A percentile compares a stretch with the other conserved stretches of the same genome.
Conservation (phyloP, 2,797 vertebrate genomes). For the Anabas testudineus region DNA sequence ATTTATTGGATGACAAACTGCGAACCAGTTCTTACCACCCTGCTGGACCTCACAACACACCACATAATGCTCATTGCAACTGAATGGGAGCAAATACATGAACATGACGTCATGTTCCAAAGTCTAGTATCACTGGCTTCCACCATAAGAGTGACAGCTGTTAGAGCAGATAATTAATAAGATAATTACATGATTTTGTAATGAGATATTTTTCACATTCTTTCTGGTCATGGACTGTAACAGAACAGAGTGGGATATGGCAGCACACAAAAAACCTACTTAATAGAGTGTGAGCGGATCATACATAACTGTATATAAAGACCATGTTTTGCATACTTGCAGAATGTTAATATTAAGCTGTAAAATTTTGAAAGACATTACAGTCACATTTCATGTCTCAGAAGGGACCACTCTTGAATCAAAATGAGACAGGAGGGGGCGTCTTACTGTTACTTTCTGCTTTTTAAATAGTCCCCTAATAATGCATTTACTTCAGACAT, state of each 20-base stretch:
- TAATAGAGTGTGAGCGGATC: no score
- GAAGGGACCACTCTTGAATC: conserved; percentile 4
- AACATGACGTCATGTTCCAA: neutral
- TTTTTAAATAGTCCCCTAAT: conserved; percentile 28
- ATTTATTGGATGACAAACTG: no score
- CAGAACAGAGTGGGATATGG: neutral
- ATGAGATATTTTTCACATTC: conserved; percentile 2
- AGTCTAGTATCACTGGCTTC: neutral
- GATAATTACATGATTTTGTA: neutral
- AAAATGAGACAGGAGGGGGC: conserved; percentile 13
- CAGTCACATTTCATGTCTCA: conserved; percentile 26
- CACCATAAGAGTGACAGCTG: neutral
- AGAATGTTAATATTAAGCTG: conserved; percentile 10
- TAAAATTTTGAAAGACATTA: conserved; percentile 12
- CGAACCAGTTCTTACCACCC: no score
- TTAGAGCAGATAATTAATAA: neutral
- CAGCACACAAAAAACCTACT: neutral
- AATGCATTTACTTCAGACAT: conserved; percentile 17
- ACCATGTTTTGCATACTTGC: neutral
- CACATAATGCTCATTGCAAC: conserved; percentile 4
- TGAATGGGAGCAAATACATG: conserved; percentile 12
- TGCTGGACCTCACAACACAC: neutral
- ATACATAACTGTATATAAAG: neutral
- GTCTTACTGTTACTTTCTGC: conserved; percentile 10
- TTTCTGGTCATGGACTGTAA: neutral